Conservation (phyloP, 2,113 vertebrate genomes). For the Halichoerus grypus region DNA sequence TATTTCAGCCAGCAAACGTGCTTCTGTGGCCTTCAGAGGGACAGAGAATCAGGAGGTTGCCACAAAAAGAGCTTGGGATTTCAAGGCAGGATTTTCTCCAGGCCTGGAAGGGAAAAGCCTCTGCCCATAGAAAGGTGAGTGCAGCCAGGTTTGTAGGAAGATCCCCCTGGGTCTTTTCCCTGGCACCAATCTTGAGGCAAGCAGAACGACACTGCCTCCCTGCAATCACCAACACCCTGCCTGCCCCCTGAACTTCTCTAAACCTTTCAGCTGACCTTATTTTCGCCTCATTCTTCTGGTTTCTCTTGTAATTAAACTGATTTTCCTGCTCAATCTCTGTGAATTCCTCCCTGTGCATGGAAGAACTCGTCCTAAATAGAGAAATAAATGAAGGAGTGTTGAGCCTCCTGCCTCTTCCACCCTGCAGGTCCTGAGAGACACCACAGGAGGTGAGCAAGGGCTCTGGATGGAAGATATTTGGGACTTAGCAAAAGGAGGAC, state of each 20-base stretch:
- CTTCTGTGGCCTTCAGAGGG: slow-evolving; percentile 86
- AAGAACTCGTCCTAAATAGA: slow-evolving; percentile 83
- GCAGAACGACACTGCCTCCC: background rate
- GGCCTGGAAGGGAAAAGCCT: slow-evolving; percentile 74
- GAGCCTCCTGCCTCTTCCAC: slow-evolving; percentile 74
- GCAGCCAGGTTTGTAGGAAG: slow-evolving; percentile 72
- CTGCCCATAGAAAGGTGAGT: slow-evolving; percentile 71
- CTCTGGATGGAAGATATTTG: slow-evolving; percentile 67
- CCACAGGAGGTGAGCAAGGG: slow-evolving; percentile 79
- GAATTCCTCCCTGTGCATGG: slow-evolving; percentile 83
- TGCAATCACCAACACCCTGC: background rate
- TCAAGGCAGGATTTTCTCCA: slow-evolving; percentile 68
- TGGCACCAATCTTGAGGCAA: background rate
- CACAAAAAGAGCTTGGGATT: slow-evolving; percentile 73
- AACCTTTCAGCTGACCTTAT: slow-evolving; percentile 86
- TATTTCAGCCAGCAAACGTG: slow-evolving; percentile 89
- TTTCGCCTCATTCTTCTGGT: slow-evolving; percentile 86
- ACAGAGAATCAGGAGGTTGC: slow-evolving; percentile 78
- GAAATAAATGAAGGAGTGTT: slow-evolving; percentile 86
- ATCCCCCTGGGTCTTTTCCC: slow-evolving; percentile 29
- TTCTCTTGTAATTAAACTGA: slow-evolving; percentile 89
- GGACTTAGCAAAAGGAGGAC: slow-evolving; percentile 51
- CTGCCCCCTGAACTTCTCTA: slow-evolving; percentile 62
- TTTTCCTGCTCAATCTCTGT: slow-evolving; percentile 88
- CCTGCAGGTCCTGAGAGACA: slow-evolving; percentile 77